Percentiles rank a stretch among this genome's conserved stretches.
These are phyloP conservation scores for Rhegmatorhina hoffmannsi DNA, from an alignment of 2,113 vertebrate genomes.

Conservation along the genomic window DNA sequence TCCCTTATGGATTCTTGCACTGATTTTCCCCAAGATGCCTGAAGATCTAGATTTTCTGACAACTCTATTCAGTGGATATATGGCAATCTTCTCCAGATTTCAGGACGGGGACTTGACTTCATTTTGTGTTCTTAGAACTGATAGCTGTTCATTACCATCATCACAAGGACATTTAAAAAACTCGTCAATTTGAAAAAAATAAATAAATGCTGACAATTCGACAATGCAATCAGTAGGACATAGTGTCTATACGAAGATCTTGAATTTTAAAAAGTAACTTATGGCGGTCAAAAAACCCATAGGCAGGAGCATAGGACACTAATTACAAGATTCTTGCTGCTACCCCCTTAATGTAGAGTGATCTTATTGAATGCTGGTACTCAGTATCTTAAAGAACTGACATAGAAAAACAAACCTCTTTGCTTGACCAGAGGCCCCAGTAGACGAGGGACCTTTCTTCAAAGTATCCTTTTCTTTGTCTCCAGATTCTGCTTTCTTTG, in stretches of 20 bases:
- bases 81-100: conserved; percentile 95
- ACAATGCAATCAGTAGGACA: conserved; percentile 86
- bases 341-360: conserved; percentile 96
- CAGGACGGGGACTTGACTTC: conserved; percentile 94
- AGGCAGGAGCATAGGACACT: conserved; percentile 91
- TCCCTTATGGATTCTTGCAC: conserved; percentile 93
- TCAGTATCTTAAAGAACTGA: conserved; percentile 99
- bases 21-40: conserved; percentile 92
- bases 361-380: conserved; percentile 98
- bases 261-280: conserved; percentile 81
- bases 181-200: conserved; percentile 86
- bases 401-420: conserved; percentile 99
- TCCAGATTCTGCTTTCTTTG: conserved; percentile 97
- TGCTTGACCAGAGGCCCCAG: conserved; percentile 99
- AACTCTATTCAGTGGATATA: conserved; percentile 96
- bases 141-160: conserved; percentile 93
- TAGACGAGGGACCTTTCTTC: conserved; percentile 99
- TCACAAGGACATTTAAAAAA: conserved; percentile 88
- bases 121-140: conserved; percentile 89
- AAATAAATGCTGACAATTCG: conserved; percentile 87
- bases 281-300: conserved; percentile 88
- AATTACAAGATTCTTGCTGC: conserved; percentile 95
- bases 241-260: conserved; percentile 84
- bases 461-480: conserved; percentile 99
- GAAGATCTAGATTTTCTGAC: conserved; percentile 94